Base-by-base conservation (phyloP, 2,888 invertebrate genomes). In the Caenorhabditis panamensis region DNA sequence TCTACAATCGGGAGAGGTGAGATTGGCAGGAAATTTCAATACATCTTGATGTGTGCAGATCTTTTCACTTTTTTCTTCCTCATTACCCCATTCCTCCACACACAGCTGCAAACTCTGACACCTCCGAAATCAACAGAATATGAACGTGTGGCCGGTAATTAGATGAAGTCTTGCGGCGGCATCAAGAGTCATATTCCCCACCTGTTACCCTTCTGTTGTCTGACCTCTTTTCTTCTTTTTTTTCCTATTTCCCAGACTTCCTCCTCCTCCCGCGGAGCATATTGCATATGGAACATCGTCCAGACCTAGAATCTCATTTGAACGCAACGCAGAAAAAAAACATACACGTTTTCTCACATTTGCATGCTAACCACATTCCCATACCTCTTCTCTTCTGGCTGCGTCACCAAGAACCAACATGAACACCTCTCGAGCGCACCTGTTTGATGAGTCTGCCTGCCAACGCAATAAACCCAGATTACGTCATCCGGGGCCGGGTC, bases 361-460 rank as follows among this genome's bases (percentile, higher is more conserved):
- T 49, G 18, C 22, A 26, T 53, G 53, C 31, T 56, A 28, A 11
- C 54, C n/a, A 5, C 47, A 47, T 51, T 51, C 51, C 51, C 51
- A 51, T 49, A 28, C 22, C 18, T 31, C 22, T 16, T 26, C 51
- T 71, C 41, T 44, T 24, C 51, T 66, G 49, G 22, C 9, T 28
- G 56, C 75, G 64, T 59, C 59, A 75, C 54, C 61, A 44, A 66
- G 51, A 59, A 66, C 66, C 59, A 75, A 41, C 59, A 49, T 1
- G 24, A 73, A 37, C 51, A 64, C 44, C 36, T 71, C 62, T 41
- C 44, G 28, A 66, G 54, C 47, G 64, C 75, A 75, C 75, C 75
- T 75, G 75, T 66, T 75, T 75, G 75, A 75, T 67, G 75, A 75
- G 75, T 59, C 64, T 58, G 31, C 31, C 31, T 31, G 18, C 18